These are phyloP conservation scores for Pycnonotus jocosus DNA, from an alignment of 2,113 vertebrate species.

Conservation along the genomic window DNA sequence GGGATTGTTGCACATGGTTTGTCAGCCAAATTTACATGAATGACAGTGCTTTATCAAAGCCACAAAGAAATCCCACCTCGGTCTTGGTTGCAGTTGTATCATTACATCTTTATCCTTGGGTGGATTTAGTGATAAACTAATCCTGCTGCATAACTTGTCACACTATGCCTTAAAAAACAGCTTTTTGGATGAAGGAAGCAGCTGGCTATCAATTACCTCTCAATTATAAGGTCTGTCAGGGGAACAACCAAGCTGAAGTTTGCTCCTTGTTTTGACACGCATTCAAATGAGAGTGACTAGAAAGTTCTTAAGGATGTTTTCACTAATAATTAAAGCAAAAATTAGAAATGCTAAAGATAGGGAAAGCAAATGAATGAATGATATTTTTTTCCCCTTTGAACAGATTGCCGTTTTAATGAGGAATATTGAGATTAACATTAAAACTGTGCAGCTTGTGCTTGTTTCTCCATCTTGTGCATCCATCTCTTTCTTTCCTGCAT, in stretches of 20 bases:
- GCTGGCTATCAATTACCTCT: conserved; percentile 22
- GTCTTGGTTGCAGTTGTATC: background rate
- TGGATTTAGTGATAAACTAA: conserved; percentile 27
- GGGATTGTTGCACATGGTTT: background rate
- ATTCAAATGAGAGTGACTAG: background rate
- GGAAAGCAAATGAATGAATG: background rate
- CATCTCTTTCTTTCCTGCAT: background rate
- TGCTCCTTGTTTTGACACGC: background rate
- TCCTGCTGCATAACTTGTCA: background rate
- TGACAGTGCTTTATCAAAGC: background rate
- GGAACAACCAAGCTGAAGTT: conserved; percentile 11
- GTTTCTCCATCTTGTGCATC: background rate
- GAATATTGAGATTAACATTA: background rate
- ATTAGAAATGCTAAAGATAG: background rate
- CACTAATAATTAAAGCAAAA: background rate
- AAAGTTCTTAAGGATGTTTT: background rate
- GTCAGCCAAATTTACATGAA: background rate
- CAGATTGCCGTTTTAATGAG: background rate
- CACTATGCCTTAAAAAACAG: background rate
- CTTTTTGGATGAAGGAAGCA: background rate
- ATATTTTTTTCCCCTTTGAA: background rate
- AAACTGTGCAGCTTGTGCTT: background rate
- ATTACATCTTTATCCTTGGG: background rate
- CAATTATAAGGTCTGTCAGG: background rate
- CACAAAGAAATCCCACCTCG: background rate